Percentiles rank a stretch among this genome's conserved stretches.
Evolutionary conservation across 2,113 vertebrate species (phyloP).

Genomic region (Scortum barcoo): DNA sequence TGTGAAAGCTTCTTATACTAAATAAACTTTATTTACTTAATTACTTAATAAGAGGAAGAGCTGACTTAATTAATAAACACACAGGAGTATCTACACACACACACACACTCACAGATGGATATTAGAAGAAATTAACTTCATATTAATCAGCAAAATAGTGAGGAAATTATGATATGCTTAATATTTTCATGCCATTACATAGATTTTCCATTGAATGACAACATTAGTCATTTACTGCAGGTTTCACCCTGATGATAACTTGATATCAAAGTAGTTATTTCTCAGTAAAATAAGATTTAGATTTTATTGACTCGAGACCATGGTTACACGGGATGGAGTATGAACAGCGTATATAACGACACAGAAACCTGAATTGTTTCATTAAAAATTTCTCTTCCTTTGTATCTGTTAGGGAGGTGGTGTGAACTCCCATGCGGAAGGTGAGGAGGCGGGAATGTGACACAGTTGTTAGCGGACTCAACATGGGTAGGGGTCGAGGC

Average conservation of each 20-base stretch:
- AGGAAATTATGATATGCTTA: neutral
- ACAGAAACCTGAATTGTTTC: neutral
- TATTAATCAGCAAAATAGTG: neutral
- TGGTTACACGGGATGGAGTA: neutral
- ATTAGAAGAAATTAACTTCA: neutral
- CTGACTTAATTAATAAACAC: no score
- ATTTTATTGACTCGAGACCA: neutral
- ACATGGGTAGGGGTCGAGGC: conserved; percentile 79
- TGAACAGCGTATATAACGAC: neutral
- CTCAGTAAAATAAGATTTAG: neutral
- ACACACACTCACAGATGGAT: neutral
- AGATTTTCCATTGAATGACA: neutral
- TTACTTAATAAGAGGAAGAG: neutral
- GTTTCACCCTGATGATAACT: neutral
- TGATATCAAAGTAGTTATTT: neutral
- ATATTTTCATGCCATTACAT: neutral
- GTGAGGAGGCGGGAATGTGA: conserved; percentile 87
- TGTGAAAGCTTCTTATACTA: no score
- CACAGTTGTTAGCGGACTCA: conserved; percentile 65
- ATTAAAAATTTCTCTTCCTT: neutral
- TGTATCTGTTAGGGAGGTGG: conserved; percentile 54
- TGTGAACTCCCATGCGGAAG: conserved; percentile 88
- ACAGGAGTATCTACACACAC: neutral
- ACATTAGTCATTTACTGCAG: neutral
- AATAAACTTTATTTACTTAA: no score